These are phyloP conservation scores for Falco berigora DNA, from an alignment of 2,797 vertebrate genomes.

Conservation along the genomic window DNA sequence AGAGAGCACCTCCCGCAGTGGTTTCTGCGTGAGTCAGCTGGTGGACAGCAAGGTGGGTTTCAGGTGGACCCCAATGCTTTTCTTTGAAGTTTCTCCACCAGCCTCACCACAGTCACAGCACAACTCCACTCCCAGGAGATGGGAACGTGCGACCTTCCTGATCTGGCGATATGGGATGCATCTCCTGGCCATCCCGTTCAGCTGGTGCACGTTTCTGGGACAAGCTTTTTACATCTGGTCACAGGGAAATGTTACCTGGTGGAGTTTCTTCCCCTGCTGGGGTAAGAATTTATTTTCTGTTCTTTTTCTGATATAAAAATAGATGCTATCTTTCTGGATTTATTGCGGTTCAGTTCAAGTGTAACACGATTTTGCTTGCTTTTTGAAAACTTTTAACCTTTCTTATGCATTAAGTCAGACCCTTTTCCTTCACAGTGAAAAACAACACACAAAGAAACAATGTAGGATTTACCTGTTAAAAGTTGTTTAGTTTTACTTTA, in stretches of 20 bases:
- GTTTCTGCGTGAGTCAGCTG: neutral
- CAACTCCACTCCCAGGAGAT: neutral
- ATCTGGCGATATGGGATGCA: fast-evolving
- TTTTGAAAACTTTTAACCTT: neutral
- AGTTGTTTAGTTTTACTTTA: neutral
- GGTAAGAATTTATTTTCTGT: neutral
- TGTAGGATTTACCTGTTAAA: neutral
- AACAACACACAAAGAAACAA: neutral
- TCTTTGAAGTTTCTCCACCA: neutral
- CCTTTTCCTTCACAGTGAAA: neutral
- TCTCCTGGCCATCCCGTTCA: fast-evolving
- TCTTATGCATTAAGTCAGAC: neutral
- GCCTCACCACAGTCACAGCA: neutral
- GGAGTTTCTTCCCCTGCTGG: neutral
- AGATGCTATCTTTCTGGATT: neutral
- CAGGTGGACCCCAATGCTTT: neutral
- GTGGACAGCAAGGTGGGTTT: neutral
- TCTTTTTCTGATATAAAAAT: neutral
- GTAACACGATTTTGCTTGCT: neutral
- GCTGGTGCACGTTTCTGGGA: neutral
- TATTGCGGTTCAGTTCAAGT: neutral
- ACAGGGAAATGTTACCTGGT: neutral
- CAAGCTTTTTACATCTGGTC: neutral
- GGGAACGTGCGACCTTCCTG: fast-evolving
- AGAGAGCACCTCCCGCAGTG: fast-evolving